These are phyloP conservation scores for Philaenus spumarius DNA, from an alignment of 1,140 invertebrate genomes.

Conservation along the genomic window DNA sequence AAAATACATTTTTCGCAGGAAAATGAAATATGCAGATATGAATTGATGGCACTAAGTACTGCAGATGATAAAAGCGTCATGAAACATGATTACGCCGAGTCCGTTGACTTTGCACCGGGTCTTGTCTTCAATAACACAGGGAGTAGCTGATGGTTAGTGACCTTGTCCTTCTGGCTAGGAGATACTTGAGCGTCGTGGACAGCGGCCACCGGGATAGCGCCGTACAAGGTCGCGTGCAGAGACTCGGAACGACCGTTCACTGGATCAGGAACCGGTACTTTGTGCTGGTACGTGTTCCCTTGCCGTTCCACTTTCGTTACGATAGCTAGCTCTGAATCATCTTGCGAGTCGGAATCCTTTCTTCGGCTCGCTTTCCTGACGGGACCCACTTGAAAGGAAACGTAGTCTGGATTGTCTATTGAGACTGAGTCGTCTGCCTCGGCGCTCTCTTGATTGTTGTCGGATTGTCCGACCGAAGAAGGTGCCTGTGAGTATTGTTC, in stretches of 20 bases:
- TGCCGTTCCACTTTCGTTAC: neutral
- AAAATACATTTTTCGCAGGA: no score
- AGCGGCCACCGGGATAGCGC: slow-evolving; percentile 31
- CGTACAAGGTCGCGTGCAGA: slow-evolving; percentile 22
- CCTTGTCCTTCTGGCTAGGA: slow-evolving; percentile 9
- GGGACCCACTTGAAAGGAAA: neutral
- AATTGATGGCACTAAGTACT: no score
- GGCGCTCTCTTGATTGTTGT: neutral
- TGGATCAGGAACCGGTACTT: neutral
- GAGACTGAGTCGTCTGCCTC: slow-evolving; percentile 11
- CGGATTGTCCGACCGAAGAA: neutral
- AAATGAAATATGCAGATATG: no score
- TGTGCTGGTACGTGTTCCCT: neutral
- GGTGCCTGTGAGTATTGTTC: no score
- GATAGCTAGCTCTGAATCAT: neutral
- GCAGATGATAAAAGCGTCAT: no score
- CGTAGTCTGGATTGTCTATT: slow-evolving; percentile 29
- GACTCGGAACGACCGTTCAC: neutral
- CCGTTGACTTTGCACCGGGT: no score
- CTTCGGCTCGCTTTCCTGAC: slow-evolving; percentile 2
- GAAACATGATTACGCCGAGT: no score
- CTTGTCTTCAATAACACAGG: slow-evolving; percentile 6
- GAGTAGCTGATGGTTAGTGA: slow-evolving; percentile 19
- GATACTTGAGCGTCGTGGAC: slow-evolving; percentile 33
- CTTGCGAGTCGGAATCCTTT: neutral